Base-by-base conservation (phyloP, 1,140 invertebrate species). In the Drosophila kohkoa region DNA sequence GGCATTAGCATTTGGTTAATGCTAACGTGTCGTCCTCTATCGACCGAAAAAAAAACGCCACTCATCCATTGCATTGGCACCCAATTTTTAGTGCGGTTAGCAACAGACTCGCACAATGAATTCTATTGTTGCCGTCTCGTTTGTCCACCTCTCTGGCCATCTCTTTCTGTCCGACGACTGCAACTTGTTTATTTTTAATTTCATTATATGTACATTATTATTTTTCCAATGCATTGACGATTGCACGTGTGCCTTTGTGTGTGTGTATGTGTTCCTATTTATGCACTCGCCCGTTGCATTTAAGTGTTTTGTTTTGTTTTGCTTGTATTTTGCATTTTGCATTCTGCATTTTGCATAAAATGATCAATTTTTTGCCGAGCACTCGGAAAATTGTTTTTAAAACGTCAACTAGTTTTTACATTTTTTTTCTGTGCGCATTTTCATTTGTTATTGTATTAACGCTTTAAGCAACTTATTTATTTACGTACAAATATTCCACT, bases 1-100 rank as follows among this genome's bases (percentile, higher is more conserved):
- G 77, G 83, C 85, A 87, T 87, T 87, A 87, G 83, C 85, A 89
- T 87, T 87, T 87, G 82, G 82, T 87, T 87, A 87, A 87, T 86
- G 81, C 82, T 88, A 89, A 87, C 77, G 70, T 78, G 71, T 68
- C 74, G 74, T 67, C 48, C 54, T 66, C 77, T 78, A 58, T 71
- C 79, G 75, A 79, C 80, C 77, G 58, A 68, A 79, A 68, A 73
- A 68, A 55, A 41, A 54, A 25, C 20, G 35, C 63, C 62, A 78
- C 75, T 77, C 69, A 65, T 73, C 64, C 52, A 58, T 66, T 51
- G 8, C 48, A 52, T 70, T 48, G 20, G 35, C 35, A 41, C 45
- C 41, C 46, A 55, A 54, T 67, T 83, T 78, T 72, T 71, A 81
- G 72, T 69, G 85, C 83, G 80, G 83, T 89, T 87, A 78, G 85